Base-by-base conservation (phyloP, 2,113 vertebrate genomes). In the Myotis brandtii region DNA sequence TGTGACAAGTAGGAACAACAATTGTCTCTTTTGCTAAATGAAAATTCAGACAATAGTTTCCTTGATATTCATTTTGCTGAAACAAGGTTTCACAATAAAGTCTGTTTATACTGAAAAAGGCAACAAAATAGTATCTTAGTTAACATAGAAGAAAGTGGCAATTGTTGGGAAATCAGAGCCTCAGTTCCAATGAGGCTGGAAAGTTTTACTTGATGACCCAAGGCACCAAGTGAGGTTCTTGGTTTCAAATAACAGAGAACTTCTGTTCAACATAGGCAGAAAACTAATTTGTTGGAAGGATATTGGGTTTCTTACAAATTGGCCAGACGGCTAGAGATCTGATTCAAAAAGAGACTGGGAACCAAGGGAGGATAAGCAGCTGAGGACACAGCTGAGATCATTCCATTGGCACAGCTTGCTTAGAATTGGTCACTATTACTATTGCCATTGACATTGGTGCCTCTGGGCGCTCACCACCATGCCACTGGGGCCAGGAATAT, bases 71-170 rank as follows among this genome's bases (percentile, higher is more conserved):
- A 56, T 85, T 94, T 96, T 91, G 72, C 32, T 25, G 90, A 87
- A 73, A 25, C 85, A 92, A 52, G 54, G 59, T 62, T 67, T 73
- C 66, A 91, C 18, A 81, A 70, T 89, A 40, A 92, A 81, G 8
- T 88, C 59, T 93, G 25, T 81, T 86, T 92, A 69, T 72, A 37
- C 32, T 82, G 73, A 95, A 92, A 86, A 94, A 95, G 76, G 32
- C 70, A 86, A 93, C 43, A 64, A 89, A 84, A 77, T 48, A 59
- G 5, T 72, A 54, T 88, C 64, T 92, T 76, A 86, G 40, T 85
- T 95, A 90, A 79, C 50, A 66, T 8, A 66, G 54, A 94, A 75
- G 62, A 77, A 76, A 96, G 18, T 86, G 30, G 18, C 43, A 40
- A 67, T 76, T 46, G 12, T 48, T 95, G 40, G n/a, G 67, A 75